Conservation (phyloP, 2,797 vertebrate species). For the Australoheros facetus region DNA sequence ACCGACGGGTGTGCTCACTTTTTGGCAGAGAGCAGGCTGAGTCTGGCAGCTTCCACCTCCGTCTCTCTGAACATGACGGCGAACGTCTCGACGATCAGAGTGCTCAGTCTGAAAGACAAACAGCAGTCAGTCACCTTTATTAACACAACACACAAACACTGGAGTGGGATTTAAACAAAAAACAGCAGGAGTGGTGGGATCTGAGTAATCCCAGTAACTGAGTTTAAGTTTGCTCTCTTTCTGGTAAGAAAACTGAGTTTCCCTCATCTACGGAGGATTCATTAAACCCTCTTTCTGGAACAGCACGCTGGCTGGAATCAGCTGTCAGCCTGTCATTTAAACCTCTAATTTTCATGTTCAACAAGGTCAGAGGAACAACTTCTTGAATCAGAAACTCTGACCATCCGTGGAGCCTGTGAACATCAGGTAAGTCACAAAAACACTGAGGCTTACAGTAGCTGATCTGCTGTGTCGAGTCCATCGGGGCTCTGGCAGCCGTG, state of each 20-base stretch:
- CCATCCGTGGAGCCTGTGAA: not conserved
- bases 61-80: slow-evolving; percentile 85
- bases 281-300: not conserved
- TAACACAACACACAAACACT: not conserved
- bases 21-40: slow-evolving; percentile 74
- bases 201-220: not conserved
- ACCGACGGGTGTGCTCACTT: slow-evolving; percentile 65
- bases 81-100: slow-evolving; percentile 79
- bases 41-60: slow-evolving; percentile 76
- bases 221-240: not conserved
- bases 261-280: not conserved
- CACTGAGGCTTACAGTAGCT: slow-evolving; percentile 74
- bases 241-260: not conserved
- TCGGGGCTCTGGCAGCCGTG: slow-evolving; percentile 51
- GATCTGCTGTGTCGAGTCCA: slow-evolving; percentile 70
- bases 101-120: slow-evolving; percentile 75
- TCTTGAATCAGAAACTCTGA: not conserved
- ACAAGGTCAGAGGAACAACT: not conserved
- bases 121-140: not conserved
- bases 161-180: not conserved
- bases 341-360: not conserved
- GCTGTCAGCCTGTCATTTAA: not conserved
- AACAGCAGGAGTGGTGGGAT: not conserved
- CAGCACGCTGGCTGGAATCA: not conserved
- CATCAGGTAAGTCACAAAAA: slow-evolving; percentile 32